Conservation (phyloP, 2,113 vertebrate species). For the Pogona vitticeps region DNA sequence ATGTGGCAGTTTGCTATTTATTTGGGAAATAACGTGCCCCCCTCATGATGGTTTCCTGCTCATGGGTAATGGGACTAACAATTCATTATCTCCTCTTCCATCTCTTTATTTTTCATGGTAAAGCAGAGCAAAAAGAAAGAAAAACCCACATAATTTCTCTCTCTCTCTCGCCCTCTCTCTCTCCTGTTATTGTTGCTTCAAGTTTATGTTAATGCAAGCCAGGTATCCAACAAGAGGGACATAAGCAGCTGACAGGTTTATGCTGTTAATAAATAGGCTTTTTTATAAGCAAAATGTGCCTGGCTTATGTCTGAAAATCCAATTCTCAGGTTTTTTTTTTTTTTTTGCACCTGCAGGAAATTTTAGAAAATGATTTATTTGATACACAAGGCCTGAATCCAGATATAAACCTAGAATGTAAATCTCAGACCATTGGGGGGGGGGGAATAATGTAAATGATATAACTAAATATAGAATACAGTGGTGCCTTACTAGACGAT, state of each 20-base stretch:
- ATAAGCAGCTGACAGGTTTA: conserved; percentile 68
- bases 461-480: conserved; percentile 21
- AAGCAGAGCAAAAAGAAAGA: background rate
- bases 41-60: background rate
- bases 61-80: conserved; percentile 19
- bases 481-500: too few relatives aligned
- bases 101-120: background rate
- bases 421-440: background rate
- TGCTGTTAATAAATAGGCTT: conserved; percentile 69
- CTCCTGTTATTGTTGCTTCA: conserved; percentile 7
- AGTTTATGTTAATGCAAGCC: conserved; percentile 64
- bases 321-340: conserved; percentile 46
- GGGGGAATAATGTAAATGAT: background rate
- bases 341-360: conserved; percentile 48
- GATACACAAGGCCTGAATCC: conserved; percentile 49
- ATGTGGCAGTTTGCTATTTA: conserved; percentile 25
- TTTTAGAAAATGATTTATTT: conserved; percentile 60
- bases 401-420: conserved; percentile 29
- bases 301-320: conserved; percentile 67
- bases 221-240: conserved; percentile 67
- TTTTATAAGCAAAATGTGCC: conserved; percentile 64
- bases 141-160: background rate
- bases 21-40: conserved; percentile 62
- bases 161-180: background rate
- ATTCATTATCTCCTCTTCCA: conserved; percentile 50